Conservation (phyloP, 2,797 vertebrate species). For the Pipistrellus nathusii region DNA sequence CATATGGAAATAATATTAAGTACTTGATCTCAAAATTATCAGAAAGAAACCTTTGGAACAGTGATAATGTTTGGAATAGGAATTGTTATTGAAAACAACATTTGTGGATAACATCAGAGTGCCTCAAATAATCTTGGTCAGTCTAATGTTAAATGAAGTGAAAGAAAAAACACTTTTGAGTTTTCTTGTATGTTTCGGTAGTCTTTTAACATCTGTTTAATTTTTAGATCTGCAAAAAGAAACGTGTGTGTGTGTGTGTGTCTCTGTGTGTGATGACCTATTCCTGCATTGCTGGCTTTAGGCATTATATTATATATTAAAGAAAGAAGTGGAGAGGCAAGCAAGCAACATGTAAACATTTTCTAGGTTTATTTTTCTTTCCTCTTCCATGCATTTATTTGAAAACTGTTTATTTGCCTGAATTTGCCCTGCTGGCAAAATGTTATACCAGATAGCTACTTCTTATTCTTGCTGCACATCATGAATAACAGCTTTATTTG, state of each 20-base stretch:
- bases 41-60: neutral
- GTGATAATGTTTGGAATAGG: neutral
- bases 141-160: neutral
- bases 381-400: conserved; percentile 62
- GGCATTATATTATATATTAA: conserved; percentile 19
- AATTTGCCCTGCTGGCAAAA: conserved; percentile 41
- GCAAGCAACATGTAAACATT: conserved; percentile 40
- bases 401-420: conserved; percentile 75
- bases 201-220: conserved; percentile 47
- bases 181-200: neutral
- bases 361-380: conserved; percentile 48
- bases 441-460: conserved; percentile 77
- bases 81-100: conserved; percentile 22
- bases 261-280: conserved; percentile 50
- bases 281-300: conserved; percentile 44
- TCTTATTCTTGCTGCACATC: conserved; percentile 80
- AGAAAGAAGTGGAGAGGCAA: neutral
- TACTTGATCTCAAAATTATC: neutral
- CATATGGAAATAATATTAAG: neutral
- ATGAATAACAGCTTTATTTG: conserved; percentile 86
- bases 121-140: neutral
- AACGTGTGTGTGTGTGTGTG: neutral
- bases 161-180: neutral
- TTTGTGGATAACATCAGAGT: neutral
- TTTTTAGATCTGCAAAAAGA: conserved; percentile 38